Evolutionary conservation across 1,140 invertebrate species (phyloP).

Genomic region (Drosophila saltans): DNA sequence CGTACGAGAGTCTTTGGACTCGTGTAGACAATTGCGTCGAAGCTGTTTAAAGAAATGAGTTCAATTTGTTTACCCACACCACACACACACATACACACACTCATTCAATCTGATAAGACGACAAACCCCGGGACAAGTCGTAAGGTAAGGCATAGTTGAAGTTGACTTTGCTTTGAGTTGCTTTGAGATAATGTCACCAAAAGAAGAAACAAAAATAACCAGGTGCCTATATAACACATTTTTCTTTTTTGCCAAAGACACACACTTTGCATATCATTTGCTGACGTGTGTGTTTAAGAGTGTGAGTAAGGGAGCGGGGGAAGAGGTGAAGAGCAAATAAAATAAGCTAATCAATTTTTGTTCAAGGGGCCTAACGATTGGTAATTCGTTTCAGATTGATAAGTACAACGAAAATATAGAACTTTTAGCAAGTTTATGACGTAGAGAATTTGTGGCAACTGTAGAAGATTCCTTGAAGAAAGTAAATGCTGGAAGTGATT

Average conservation of each 20-base stretch:
- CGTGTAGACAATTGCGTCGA: conserved; percentile 70
- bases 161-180: conserved; percentile 13
- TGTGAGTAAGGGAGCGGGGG: background rate
- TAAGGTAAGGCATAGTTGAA: background rate
- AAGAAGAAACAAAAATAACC: conserved; percentile 1
- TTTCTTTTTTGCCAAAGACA: background rate
- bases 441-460: too few species aligned
- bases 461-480: too few species aligned
- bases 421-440: too few species aligned
- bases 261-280: conserved; percentile 12
- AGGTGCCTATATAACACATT: conserved; percentile 3
- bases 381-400: background rate
- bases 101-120: conserved; percentile 29
- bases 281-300: conserved; percentile 1
- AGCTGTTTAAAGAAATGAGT: conserved; percentile 80
- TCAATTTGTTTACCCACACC: conserved; percentile 71
- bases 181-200: conserved; percentile 14
- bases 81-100: conserved; percentile 28
- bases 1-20: conserved; percentile 15
- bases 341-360: conserved; percentile 6
- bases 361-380: background rate
- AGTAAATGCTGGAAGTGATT: too few species aligned
- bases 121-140: conserved; percentile 14
- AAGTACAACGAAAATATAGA: background rate
- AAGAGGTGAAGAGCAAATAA: background rate